Evolutionary conservation across 1,140 invertebrate species (phyloP).

Genomic region (Meloidogyne floridensis): DNA sequence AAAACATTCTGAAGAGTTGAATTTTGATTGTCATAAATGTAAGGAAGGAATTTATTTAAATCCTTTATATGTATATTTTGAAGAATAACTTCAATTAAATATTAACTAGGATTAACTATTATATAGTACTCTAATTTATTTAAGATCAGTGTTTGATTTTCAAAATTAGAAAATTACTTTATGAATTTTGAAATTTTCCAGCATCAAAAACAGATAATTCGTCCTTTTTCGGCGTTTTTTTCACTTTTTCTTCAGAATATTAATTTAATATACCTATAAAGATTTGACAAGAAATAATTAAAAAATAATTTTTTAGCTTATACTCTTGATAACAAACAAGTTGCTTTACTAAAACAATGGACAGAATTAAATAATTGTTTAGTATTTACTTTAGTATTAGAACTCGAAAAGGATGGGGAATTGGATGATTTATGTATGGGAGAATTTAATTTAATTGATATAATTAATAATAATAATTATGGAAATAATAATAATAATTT

Average conservation of each 20-base stretch:
- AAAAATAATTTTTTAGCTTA: conserved; percentile 45
- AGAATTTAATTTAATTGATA: conserved; percentile 30
- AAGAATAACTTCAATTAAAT: too few species aligned
- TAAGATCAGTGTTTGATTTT: too few species aligned
- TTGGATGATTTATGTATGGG: conserved; percentile 41
- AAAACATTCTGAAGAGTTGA: conserved; percentile 18
- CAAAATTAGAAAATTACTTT: too few species aligned
- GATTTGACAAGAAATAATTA: background rate
- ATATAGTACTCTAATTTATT: too few species aligned
- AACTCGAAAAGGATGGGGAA: conserved; percentile 28
- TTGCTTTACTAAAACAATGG: conserved; percentile 53
- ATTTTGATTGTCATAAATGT: conserved; percentile 53
- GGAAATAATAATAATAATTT: conserved; percentile 10
- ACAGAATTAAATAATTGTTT: conserved; percentile 49
- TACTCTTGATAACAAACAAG: conserved; percentile 41
- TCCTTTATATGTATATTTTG: too few species aligned
- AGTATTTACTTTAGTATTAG: conserved; percentile 35
- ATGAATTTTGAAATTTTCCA: too few species aligned
- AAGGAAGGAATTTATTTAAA: too few species aligned
- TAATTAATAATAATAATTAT: conserved; percentile 20
- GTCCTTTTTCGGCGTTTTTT: too few species aligned
- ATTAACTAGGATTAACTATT: too few species aligned
- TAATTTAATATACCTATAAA: too few species aligned
- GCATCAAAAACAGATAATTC: too few species aligned
- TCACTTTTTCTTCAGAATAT: too few species aligned